Evolutionary conservation across 2,797 vertebrate species (phyloP).

Genomic region (Acrocephalus scirpaceus): DNA sequence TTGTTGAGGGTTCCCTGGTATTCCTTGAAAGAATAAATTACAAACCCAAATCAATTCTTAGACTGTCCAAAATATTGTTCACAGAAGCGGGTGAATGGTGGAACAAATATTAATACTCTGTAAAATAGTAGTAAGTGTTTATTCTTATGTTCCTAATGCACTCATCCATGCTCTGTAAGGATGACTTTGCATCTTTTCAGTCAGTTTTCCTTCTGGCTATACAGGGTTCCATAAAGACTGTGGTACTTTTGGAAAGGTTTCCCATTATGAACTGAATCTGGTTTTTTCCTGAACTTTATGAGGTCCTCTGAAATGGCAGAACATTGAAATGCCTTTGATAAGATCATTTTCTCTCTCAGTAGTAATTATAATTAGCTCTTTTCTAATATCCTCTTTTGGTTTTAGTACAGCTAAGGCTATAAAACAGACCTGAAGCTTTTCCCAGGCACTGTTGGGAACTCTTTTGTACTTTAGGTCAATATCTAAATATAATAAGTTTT

Average conservation of each 20-base stretch:
- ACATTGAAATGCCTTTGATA: slow-evolving; percentile 55
- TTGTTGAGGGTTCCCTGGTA: fast-evolving
- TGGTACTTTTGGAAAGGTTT: background rate
- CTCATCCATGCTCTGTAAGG: background rate
- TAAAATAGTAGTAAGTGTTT: background rate
- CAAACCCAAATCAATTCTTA: background rate
- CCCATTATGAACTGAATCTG: background rate
- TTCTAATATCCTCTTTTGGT: slow-evolving; percentile 59
- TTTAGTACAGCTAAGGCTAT: slow-evolving; percentile 39
- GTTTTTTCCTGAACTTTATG: slow-evolving; percentile 18
- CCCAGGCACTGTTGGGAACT: slow-evolving; percentile 14
- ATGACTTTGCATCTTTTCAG: background rate
- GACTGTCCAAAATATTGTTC: background rate
- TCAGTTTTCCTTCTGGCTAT: background rate
- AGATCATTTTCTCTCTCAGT: slow-evolving; percentile 27
- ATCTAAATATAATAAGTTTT: slow-evolving; percentile 37
- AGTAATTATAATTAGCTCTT: slow-evolving; percentile 63
- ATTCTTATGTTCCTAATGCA: background rate
- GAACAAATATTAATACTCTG: background rate
- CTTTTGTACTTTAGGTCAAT: slow-evolving; percentile 45
- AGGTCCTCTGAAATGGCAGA: slow-evolving; percentile 30
- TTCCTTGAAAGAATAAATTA: background rate
- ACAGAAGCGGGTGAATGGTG: background rate
- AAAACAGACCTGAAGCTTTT: slow-evolving; percentile 51
- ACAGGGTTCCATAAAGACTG: background rate